Conservation (phyloP, 2,113 vertebrate genomes). For the Chlamydotis undulata region DNA sequence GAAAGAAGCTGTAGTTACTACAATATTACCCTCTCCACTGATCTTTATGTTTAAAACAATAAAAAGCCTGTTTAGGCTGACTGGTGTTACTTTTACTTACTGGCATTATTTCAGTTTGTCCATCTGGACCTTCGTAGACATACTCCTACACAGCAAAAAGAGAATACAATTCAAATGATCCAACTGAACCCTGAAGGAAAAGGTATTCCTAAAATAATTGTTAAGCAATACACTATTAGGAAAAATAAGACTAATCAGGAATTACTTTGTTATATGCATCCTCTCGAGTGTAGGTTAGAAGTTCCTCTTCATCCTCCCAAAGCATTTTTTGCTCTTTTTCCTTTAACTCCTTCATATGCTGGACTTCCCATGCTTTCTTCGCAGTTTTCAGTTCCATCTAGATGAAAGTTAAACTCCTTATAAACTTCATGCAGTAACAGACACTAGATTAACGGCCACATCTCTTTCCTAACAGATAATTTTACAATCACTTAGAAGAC, state of each 20-base stretch:
- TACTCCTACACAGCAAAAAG: constrained; percentile 80
- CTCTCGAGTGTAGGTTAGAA: constrained; percentile 91
- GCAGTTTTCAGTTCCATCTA: constrained; percentile 79
- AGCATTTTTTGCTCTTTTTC: constrained; percentile 80
- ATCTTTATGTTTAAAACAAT: neutral
- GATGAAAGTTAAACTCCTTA: neutral
- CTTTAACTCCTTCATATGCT: constrained; percentile 83
- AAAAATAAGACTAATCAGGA: neutral
- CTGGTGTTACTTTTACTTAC: constrained; percentile 68
- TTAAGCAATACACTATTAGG: neutral
- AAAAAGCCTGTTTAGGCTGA: neutral
- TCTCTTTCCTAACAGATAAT: neutral
- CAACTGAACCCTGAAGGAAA: neutral
- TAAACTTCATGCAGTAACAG: neutral
- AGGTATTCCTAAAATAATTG: neutral
- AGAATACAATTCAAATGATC: neutral
- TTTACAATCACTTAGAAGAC: neutral
- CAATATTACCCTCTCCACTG: neutral
- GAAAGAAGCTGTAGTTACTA: neutral
- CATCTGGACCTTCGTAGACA: constrained; percentile 86
- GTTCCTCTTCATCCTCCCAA: constrained; percentile 86
- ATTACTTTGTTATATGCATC: constrained; percentile 92
- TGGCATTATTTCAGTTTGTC: constrained; percentile 92
- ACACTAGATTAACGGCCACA: neutral
- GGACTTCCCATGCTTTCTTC: constrained; percentile 86